These are phyloP conservation scores for Pseudomyrmex flavicornis DNA, from an alignment of 1,140 invertebrate genomes.

Conservation along the genomic window DNA sequence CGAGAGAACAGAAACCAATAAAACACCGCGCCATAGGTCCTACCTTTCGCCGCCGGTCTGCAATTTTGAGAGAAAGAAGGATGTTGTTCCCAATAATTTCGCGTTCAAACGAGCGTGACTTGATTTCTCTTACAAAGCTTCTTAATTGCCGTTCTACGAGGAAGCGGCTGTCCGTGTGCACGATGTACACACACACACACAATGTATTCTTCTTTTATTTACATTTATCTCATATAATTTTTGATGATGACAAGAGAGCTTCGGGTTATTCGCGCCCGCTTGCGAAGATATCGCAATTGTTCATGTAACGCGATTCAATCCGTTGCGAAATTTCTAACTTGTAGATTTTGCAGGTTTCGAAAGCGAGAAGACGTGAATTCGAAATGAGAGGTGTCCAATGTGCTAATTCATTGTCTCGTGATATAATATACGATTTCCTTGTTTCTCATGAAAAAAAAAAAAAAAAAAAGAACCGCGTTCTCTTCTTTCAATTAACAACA, in stretches of 20 bases:
- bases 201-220: not conserved
- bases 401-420: no score
- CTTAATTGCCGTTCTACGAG: conserved; percentile 22
- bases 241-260: not conserved
- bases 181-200: no score
- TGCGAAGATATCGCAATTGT: conserved; percentile 7
- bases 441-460: no score
- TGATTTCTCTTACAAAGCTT: conserved; percentile 56
- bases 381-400: no score
- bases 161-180: not conserved
- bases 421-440: no score
- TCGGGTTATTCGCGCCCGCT: not conserved
- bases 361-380: not conserved
- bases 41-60: conserved; percentile 26
- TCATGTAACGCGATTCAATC: not conserved
- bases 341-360: not conserved
- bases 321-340: not conserved
- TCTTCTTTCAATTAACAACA: no score
- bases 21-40: conserved; percentile 34
- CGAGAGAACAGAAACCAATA: conserved; percentile 43
- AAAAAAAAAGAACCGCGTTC: no score
- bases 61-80: conserved; percentile 43
- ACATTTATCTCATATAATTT: not conserved
- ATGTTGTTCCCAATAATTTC: conserved; percentile 57
- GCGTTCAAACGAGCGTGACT: conserved; percentile 57